phyloP scores from a whole-genome alignment of 2,113 vertebrate species.

The Alligator mississippiensis region DNA sequence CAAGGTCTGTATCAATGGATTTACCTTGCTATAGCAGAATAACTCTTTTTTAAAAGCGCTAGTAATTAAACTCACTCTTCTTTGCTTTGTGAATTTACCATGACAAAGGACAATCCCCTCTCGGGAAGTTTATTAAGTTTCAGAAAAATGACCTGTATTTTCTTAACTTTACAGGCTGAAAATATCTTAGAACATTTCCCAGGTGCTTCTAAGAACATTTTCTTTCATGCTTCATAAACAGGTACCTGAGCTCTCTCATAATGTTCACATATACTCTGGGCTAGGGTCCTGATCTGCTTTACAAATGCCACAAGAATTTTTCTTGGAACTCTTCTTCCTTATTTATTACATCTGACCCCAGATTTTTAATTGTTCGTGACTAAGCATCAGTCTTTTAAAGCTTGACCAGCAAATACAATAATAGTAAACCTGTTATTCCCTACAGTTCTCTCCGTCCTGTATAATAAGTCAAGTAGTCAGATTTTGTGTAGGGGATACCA shows the following conservation, averaged over 20 bases:
- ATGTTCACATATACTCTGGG: neutral
- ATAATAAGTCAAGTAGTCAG: neutral
- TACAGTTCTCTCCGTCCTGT: neutral
- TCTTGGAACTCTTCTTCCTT: neutral
- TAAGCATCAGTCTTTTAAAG: neutral
- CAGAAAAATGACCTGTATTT: neutral
- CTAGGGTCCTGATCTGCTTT: neutral
- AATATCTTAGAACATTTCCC: neutral
- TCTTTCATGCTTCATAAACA: neutral
- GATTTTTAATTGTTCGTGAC: neutral
- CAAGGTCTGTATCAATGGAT: neutral
- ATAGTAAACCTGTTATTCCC: neutral
- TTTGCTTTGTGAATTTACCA: neutral
- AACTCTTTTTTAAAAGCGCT: neutral
- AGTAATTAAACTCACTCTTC: neutral
- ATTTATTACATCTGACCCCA: neutral
- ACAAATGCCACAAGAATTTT: neutral
- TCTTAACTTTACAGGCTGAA: neutral
- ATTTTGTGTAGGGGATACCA: neutral
- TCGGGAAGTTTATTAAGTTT: neutral
- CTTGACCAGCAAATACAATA: neutral
- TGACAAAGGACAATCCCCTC: neutral
- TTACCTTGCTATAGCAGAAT: neutral
- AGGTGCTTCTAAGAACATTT: neutral
- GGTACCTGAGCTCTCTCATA: neutral